A percentile compares a stretch with the other conserved stretches of the same genome.
Evolutionary conservation across 2,113 vertebrate genomes (phyloP).

Genomic region (Erythrocercus mccallii): DNA sequence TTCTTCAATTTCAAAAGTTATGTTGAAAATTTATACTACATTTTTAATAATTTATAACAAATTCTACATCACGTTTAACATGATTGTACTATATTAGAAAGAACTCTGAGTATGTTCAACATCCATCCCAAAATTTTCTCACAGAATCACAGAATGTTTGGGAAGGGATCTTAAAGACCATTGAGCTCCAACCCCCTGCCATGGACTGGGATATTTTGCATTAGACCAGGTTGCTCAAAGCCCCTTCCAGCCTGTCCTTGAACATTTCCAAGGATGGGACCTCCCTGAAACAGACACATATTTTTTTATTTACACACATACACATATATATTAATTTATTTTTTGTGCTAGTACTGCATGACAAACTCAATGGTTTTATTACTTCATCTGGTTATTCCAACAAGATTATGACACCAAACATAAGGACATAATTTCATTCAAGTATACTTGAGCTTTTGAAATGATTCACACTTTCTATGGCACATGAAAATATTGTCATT

Average conservation of each 20-base stretch:
- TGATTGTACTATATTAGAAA: not conserved
- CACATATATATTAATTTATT: too few relatives aligned
- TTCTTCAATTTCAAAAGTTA: not conserved
- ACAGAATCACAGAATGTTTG: not conserved
- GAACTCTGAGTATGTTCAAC: not conserved
- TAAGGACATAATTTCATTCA: not conserved
- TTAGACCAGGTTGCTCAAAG: not conserved
- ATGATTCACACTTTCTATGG: not conserved
- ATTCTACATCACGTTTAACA: not conserved
- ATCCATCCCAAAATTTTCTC: not conserved
- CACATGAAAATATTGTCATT: fast-evolving
- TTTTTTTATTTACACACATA: not conserved
- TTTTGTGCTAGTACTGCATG: not conserved
- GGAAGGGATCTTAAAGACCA: not conserved
- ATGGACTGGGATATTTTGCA: not conserved
- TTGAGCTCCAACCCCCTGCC: fast-evolving
- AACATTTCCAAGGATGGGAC: not conserved
- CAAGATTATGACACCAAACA: not conserved
- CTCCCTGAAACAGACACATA: not conserved
- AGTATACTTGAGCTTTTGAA: not conserved
- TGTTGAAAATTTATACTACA: too few relatives aligned
- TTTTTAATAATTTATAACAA: not conserved
- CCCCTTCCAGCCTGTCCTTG: not conserved
- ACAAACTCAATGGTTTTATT: not conserved
- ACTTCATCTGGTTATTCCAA: not conserved